These are phyloP conservation scores for Drosophila affinis DNA, from an alignment of 2,888 invertebrate genomes.

Conservation along the genomic window DNA sequence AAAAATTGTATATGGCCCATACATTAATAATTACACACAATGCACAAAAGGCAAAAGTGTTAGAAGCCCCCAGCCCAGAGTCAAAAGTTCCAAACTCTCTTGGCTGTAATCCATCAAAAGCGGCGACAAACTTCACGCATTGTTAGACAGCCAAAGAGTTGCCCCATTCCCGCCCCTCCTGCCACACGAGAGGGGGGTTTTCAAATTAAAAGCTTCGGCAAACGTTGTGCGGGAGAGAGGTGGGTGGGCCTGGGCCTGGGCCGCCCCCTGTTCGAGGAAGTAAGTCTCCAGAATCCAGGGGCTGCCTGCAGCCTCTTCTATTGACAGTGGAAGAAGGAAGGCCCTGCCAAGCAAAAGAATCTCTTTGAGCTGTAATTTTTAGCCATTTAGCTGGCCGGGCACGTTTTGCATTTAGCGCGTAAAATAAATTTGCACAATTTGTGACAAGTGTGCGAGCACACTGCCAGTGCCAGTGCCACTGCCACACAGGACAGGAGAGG, in stretches of 20 bases:
- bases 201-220: constrained; percentile 40
- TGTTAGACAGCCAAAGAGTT: constrained; percentile 67
- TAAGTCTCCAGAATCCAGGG: constrained; percentile 28
- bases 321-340: constrained; percentile 56
- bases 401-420: constrained; percentile 78
- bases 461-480: neutral
- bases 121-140: constrained; percentile 77
- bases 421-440: constrained; percentile 79
- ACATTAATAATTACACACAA: constrained; percentile 39
- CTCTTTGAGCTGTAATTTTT: constrained; percentile 62
- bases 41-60: constrained; percentile 67
- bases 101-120: constrained; percentile 74
- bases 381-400: constrained; percentile 74
- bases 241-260: constrained; percentile 55
- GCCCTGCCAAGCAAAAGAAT: constrained; percentile 30
- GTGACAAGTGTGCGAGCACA: constrained; percentile 70
- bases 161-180: too few relatives aligned
- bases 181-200: constrained; percentile 26
- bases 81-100: constrained; percentile 41
- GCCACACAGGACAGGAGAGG: neutral
- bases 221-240: constrained; percentile 24
- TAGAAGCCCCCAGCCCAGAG: constrained; percentile 22
- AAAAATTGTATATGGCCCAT: constrained; percentile 50
- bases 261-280: constrained; percentile 25
- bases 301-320: constrained; percentile 54